A percentile compares a stretch with the other conserved stretches of the same genome.
phyloP scores from a whole-genome alignment of 2,888 invertebrate genomes.

The Nipponacmea schrenckii region DNA sequence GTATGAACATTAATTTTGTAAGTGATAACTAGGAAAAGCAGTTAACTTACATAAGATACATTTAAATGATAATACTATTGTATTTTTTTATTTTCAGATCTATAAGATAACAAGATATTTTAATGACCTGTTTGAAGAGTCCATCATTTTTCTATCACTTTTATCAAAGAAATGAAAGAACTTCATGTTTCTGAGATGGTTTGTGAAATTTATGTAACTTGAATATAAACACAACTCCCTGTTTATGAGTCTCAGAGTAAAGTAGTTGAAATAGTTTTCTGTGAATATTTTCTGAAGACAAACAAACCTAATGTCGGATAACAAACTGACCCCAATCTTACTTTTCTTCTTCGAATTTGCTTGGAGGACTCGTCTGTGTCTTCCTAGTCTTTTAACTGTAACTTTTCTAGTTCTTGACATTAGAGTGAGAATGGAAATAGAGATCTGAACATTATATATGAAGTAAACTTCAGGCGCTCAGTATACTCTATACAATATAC shows the following conservation, averaged over 20 bases:
- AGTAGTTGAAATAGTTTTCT: no score
- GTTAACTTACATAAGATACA: no score
- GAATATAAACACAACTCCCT: no score
- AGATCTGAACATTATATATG: not conserved
- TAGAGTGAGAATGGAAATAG: slow-evolving; percentile 46
- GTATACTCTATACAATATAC: no score
- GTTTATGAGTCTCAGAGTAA: no score
- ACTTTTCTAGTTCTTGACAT: slow-evolving; percentile 47
- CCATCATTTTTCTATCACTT: not conserved
- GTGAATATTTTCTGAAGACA: not conserved
- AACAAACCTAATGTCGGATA: slow-evolving; percentile 21
- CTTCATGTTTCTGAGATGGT: not conserved
- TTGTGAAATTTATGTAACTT: no score
- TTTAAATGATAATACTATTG: no score
- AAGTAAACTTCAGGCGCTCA: no score
- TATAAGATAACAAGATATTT: no score
- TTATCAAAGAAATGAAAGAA: not conserved
- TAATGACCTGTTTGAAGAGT: not conserved
- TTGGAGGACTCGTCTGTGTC: slow-evolving; percentile 77
- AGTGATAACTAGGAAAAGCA: no score
- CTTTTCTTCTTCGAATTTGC: slow-evolving; percentile 79
- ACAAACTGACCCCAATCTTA: slow-evolving; percentile 62
- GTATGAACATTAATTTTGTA: no score
- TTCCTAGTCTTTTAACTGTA: slow-evolving; percentile 73
- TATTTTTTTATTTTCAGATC: no score